Conservation (phyloP, 2,797 vertebrate species). For the Sphenopsis melanotis region DNA sequence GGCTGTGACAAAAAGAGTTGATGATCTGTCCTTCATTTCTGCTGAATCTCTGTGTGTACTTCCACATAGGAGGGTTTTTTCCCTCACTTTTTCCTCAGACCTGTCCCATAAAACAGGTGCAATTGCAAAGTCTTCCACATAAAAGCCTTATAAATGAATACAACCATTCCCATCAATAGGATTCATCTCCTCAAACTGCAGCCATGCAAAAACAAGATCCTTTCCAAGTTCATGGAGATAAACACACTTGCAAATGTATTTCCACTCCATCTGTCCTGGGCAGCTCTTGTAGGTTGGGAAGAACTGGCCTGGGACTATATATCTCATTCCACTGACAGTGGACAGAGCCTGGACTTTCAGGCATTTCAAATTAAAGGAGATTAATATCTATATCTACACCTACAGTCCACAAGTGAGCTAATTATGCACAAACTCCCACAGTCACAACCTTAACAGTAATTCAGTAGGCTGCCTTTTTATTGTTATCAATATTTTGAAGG, state of each 20-base stretch:
- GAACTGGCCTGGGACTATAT: neutral
- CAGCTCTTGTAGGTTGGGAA: neutral
- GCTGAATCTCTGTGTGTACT: neutral
- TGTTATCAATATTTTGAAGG: slow-evolving; percentile 32
- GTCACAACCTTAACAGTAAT: neutral
- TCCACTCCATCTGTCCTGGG: neutral
- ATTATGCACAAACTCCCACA: neutral
- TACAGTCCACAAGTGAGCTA: neutral
- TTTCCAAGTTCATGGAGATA: neutral
- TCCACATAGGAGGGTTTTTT: neutral
- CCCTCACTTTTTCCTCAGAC: neutral
- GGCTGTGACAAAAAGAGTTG: neutral
- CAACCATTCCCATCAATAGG: neutral
- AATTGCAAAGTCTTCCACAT: neutral
- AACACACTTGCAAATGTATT: neutral
- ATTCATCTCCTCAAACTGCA: neutral
- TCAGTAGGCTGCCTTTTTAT: neutral
- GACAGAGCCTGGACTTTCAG: neutral
- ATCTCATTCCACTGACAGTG: neutral
- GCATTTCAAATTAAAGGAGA: neutral
- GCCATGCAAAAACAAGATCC: neutral
- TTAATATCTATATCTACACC: neutral
- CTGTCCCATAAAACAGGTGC: neutral
- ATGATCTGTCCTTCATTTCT: neutral
- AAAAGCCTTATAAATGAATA: neutral